Base-by-base conservation (phyloP, 2,113 vertebrate genomes). In the Microcebus lehilahytsara region DNA sequence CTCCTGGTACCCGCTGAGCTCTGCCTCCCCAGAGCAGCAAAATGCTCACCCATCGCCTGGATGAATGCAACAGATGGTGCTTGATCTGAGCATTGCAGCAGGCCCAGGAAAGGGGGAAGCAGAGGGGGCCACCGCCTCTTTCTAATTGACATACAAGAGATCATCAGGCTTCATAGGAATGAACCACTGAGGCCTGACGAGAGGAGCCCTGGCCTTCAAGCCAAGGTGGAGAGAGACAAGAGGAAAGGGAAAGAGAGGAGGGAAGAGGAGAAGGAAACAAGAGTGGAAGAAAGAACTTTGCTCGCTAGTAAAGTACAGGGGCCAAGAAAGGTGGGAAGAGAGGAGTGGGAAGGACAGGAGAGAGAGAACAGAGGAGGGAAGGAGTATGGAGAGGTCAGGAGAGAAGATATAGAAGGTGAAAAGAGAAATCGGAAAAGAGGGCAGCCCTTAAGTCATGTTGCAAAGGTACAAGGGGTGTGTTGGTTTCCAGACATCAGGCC, bases 31-130 rank as follows among this genome's bases (percentile, higher is more conserved):
- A 96, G 89, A 84, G 97, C 12, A 0, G 34, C 51, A 42, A 93
- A 64, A 83, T 87, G 46, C 93, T 97, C 66, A 79, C 42, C 16
- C 9, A 34, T 81, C 8, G 9, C 74, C 32, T 1, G 79, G 51
- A 72, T 58, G 89, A 85, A 93, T 53, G 94, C 96, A 97, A 97
- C 86, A 97, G 96, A 90, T 25, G 4, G 78, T 96, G 85, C 81
- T 81, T 34, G 32, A 96, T 93, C 25, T 13, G 67, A 91, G 42
- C 83, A 97, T 91, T 40, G 0, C 0, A 0, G 93, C 89, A 85
- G 86, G 92, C 67, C 84, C 32, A 30, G 75, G 67, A 94, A 81
- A 95, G 62, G 56, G 64, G 25, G 77, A 60, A 16, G 23, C 9
- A 1, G 30, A 49, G 22, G 13, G 53, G 22, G 3, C 23, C 9